Base-by-base conservation (phyloP, 2,113 vertebrate genomes). In the Arenaria interpres region DNA sequence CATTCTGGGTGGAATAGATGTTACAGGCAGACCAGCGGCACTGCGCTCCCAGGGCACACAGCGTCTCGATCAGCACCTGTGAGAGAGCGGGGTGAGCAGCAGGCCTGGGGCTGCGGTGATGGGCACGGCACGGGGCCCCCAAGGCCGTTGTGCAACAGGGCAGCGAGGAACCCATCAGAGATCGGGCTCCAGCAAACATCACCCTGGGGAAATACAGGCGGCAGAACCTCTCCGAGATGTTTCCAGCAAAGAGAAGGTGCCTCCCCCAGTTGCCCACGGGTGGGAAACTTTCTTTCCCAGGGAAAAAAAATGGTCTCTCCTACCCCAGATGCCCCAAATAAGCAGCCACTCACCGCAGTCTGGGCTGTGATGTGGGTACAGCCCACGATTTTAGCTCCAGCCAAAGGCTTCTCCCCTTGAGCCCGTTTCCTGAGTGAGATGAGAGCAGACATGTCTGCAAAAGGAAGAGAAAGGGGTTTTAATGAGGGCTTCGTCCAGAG, bases 21-120 rank as follows among this genome's bases (percentile, higher is more conserved):
- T 99, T 99, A 66, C 99, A 99, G 62, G 99, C 99, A 33, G 99
- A 99, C 99, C 99, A 99, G 96, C 99, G 99, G 95, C 99, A 99
- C 98, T 99, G 99, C 2, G 99, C 99, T 10, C 99, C 99, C 77
- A 99, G 97, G 22, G 99, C 99, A 28, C 99, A 99, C 89, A 99
- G 98, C 2, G 99, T 99, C 98, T 99, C 99, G 43, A 99, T 99
- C 97, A 99, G 98, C 66, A 99, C 99, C 99, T 99, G 75, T 3
- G 4, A 11, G 14, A 73, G 78, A 86, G 19, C 35, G 2, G 27
- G 22, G 59, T 60, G 30, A 88, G 59, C n/a, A 18, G 94, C 74
- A 97, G 94, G 43, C 25, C 73, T 21, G 10, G 6, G 37, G 17
- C 12, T 64, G 62, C 24, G 8, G 62, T 5, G 54, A 73, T 2